Evolutionary conservation across 2,113 vertebrate species (phyloP), one percentile per base, ranked within the genome.

Genomic region (Progne subis): DNA sequence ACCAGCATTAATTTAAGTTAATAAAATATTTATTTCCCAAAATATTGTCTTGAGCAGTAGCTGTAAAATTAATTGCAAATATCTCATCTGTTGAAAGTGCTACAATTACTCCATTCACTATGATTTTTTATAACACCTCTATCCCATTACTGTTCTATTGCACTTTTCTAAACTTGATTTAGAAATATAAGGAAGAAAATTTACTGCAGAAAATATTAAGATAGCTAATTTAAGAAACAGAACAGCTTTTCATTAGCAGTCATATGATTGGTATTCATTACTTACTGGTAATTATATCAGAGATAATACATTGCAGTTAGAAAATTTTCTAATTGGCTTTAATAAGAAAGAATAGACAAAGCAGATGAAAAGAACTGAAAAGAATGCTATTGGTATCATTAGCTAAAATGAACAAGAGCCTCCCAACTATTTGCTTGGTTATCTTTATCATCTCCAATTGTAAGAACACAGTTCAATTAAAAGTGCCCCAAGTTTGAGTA

Each of bases 201-300:
- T 93, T 93, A 88, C 37, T 80, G n/a, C 49, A 82, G 31, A 90
- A 95, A 96, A 93, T 88, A 94, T 69, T 88, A 82, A 92, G 82
- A 86, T 92, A 82, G 43, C 71, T 93, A 96, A 96, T 94, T 95
- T 90, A 94, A 93, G 92, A 92, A 95, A 86, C 49, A 85, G 52
- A 91, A 61, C 57, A 93, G 63, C 88, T 96, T 96, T 95, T 96
- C 94, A 92, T 96, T 95, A 91, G 67, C 34, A 72, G 70, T 82
- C 84, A 46, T 69, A 46, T 57, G 84, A 76, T 70, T 92, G 26
- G 61, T 69, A 82, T 95, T 95, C 90, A 94, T 91, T 57, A 85
- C 57, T 92, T 95, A 65, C 57, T 89, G 77, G 81, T 95, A 97
- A 96, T 96, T 95, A 80, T 93, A 96, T 87, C 70, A 92, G 78